A percentile compares a stretch with the other conserved stretches of the same genome.
Conservation (phyloP, 2,113 vertebrate species). For the Gadus macrocephalus region DNA sequence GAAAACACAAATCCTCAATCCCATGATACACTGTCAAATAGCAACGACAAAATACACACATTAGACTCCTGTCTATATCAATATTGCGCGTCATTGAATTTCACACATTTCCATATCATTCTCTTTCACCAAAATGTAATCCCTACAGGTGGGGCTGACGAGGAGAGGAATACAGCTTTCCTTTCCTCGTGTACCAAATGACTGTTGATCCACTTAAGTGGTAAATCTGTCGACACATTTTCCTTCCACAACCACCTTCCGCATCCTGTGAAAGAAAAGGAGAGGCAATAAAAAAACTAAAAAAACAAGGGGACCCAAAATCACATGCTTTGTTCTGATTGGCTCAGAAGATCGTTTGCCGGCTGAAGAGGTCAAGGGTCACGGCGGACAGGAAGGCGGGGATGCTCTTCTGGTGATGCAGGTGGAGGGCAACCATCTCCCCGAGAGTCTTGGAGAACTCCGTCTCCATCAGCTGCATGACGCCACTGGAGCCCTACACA, state of each 20-base stretch:
- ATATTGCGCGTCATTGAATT: neutral
- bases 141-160: too few relatives aligned
- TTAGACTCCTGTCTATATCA: too few relatives aligned
- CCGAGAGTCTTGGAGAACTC: constrained; percentile 83
- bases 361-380: constrained; percentile 94
- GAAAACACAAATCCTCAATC: too few relatives aligned
- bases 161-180: too few relatives aligned
- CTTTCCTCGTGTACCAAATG: too few relatives aligned
- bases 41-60: too few relatives aligned
- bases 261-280: neutral
- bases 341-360: constrained; percentile 80
- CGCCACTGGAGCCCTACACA: constrained; percentile 68
- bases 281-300: neutral
- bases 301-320: neutral
- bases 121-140: too few relatives aligned
- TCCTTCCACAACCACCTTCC: neutral
- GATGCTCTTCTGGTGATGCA: constrained; percentile 94
- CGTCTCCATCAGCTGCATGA: constrained; percentile 93
- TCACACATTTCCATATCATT: neutral
- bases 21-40: too few relatives aligned
- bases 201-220: neutral
- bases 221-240: constrained; percentile 3
- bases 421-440: constrained; percentile 86
- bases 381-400: constrained; percentile 92
- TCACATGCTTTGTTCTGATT: neutral